These are phyloP conservation scores for Melanerpes formicivorus DNA, from an alignment of 2,113 vertebrate genomes.

Conservation along the genomic window DNA sequence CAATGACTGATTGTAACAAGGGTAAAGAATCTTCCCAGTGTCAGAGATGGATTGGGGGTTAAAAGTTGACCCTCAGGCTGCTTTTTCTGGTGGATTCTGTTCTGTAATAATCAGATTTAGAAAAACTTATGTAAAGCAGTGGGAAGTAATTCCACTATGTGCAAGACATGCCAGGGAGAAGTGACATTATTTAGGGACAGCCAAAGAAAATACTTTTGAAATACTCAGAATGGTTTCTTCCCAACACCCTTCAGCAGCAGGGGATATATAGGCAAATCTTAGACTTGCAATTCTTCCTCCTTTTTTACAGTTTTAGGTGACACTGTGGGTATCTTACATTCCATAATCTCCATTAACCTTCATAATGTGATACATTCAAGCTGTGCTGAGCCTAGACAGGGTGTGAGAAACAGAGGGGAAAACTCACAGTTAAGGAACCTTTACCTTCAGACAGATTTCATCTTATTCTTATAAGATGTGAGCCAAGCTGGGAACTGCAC, in stretches of 20 bases:
- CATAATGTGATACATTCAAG: background rate
- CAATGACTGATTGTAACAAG: background rate
- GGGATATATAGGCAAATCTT: background rate
- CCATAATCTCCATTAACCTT: background rate
- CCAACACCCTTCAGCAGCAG: background rate
- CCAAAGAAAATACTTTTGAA: background rate
- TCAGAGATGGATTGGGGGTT: background rate
- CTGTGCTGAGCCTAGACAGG: background rate
- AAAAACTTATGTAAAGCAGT: background rate
- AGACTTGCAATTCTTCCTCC: background rate
- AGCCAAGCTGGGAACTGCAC: background rate
- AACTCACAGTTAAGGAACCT: background rate
- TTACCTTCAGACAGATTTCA: background rate
- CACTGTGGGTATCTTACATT: background rate
- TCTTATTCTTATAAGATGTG: background rate
- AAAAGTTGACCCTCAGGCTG: background rate
- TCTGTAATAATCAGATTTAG: conserved; percentile 39
- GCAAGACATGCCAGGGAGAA: background rate
- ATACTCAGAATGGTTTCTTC: background rate
- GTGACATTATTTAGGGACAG: background rate
- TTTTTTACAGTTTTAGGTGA: background rate
- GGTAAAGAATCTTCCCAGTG: background rate
- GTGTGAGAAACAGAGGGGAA: background rate
- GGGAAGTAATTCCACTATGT: conserved; percentile 24
- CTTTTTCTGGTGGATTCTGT: conserved; percentile 3